Base-by-base conservation (phyloP, 2,888 invertebrate species). In the Bellardia pandia region DNA sequence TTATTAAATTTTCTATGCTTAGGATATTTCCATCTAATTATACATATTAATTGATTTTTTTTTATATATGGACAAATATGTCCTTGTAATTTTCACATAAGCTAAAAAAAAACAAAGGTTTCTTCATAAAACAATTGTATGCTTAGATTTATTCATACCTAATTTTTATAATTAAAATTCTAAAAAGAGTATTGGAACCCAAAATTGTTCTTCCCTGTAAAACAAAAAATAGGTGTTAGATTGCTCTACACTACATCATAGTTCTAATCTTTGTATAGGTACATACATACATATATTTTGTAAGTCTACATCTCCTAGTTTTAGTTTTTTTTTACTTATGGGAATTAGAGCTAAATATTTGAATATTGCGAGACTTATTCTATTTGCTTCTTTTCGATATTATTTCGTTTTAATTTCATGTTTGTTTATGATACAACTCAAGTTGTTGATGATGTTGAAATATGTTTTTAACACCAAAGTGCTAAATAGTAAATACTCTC, bases 391-490 rank as follows among this genome's bases (percentile, higher is more conserved):
- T 84, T n/a, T 51, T 48, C 69, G 37, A 56, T 79, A 75, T 62
- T 69, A 85, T 80, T 80, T 85, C 53, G 62, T 68, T 85, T 45
- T 8, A 71, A 62, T 58, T 56, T 77, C 51, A 77, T 84, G 64
- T 78, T 74, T 68, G 13, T 53, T 60, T 40, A 66, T 74, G 48
- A 62, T 71, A 64, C 56, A 85, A 69, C 16, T 69, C 45, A 45
- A 69, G 53, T 62, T 74, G 60, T 62, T 74, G 60, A 69, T 23
- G 30, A 66, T 85, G 85, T 87, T 87, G 87, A 87, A 87, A 87
- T 82, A 87, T 64, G 66, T 75, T 87, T 87, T 87, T 87, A 75
- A 85, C 87, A 87, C 85, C 66, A 33, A 69, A 51, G 81, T 85
- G 87, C 85, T 87, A 87, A 84, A 76, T 74, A 75, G 62, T 79